Conservation (phyloP, 2,797 vertebrate species). For the Cynodonichthys magdalenae region DNA sequence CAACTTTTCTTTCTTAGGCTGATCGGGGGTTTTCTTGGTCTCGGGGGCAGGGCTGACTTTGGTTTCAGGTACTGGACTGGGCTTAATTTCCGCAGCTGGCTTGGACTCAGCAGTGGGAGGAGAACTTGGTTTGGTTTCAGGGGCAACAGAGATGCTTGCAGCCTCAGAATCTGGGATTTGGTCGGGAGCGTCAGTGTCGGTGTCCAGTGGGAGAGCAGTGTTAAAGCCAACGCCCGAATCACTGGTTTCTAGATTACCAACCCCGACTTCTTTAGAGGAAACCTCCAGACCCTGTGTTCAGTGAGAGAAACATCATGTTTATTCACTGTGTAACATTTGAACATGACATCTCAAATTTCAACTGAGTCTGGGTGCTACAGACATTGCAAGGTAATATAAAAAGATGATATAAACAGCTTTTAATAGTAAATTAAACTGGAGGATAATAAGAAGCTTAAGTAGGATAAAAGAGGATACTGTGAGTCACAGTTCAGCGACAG, state of each 20-base stretch:
- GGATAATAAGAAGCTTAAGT: constrained; percentile 33
- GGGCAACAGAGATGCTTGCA: constrained; percentile 60
- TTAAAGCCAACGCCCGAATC: constrained; percentile 86
- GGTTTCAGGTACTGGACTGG: constrained; percentile 51
- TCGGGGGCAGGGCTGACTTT: constrained; percentile 57
- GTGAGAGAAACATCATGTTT: constrained; percentile 21
- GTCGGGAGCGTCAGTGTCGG: constrained; percentile 82
- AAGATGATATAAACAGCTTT: constrained; percentile 15
- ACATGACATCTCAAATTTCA: constrained; percentile 6
- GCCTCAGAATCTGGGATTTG: constrained; percentile 74
- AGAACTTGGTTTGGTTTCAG: constrained; percentile 60
- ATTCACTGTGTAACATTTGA: constrained; percentile 1
- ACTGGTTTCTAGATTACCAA: constrained; percentile 83
- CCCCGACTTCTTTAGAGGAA: constrained; percentile 82
- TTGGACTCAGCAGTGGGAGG: constrained; percentile 48
- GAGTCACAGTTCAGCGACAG: constrained; percentile 34
- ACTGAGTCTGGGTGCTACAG: constrained; percentile 14
- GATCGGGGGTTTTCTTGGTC: constrained; percentile 55
- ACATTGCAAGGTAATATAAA: constrained; percentile 31
- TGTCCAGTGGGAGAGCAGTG: constrained; percentile 83
- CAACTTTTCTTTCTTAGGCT: constrained; percentile 57
- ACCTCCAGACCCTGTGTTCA: constrained; percentile 82
- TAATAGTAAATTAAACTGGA: constrained; percentile 25
- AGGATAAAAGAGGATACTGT: constrained; percentile 35
- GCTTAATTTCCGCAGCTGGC: constrained; percentile 55